Percentiles rank a stretch among this genome's conserved stretches.
phyloP scores from a whole-genome alignment of 64 coral and sea anemone species.

The Montipora efflorescens region DNA sequence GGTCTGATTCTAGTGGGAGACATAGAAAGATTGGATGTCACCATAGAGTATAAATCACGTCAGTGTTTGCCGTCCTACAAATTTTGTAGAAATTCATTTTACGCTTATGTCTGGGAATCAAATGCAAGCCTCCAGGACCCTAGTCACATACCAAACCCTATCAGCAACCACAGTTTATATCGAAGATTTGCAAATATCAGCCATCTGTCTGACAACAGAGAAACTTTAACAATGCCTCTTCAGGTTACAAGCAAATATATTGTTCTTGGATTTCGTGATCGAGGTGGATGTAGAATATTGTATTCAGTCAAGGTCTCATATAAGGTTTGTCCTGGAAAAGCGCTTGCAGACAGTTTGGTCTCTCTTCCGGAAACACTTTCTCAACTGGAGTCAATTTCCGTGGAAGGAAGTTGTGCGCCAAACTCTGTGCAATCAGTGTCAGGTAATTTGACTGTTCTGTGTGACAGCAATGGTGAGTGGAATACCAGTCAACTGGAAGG shows the following conservation, averaged over 20 bases:
- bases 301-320: not conserved
- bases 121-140: not conserved
- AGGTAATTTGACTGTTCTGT: not conserved
- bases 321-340: not conserved
- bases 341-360: not conserved
- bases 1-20: not conserved
- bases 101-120: not conserved
- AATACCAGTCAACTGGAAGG: not conserved
- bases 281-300: not conserved
- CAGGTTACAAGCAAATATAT: not conserved
- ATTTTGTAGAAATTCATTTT: not conserved
- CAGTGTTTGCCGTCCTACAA: not conserved
- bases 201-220: too few relatives aligned
- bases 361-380: not conserved
- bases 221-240: not conserved
- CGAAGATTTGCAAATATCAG: too few relatives aligned
- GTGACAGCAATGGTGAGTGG: not conserved
- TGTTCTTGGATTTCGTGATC: not conserved
- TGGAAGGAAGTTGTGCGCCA: not conserved
- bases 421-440: not conserved
- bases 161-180: too few relatives aligned
- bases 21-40: not conserved
- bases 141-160: too few relatives aligned
- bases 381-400: not conserved
- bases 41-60: not conserved